These are phyloP conservation scores for Rhimphoctona megacephalus DNA, from an alignment of 2,888 invertebrate species.

Conservation along the genomic window DNA sequence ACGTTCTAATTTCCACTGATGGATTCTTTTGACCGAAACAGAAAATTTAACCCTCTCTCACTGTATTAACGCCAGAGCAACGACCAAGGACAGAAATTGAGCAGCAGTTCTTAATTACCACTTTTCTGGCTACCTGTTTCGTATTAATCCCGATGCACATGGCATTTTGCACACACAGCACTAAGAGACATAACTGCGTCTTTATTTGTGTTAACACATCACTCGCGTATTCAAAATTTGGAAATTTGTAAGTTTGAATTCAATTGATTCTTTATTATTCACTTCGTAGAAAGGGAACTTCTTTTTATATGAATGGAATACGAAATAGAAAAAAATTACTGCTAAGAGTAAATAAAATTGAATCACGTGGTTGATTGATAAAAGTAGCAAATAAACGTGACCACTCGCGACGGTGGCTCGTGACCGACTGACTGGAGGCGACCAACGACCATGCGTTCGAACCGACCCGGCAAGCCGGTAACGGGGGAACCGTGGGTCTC, in stretches of 20 bases:
- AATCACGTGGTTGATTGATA: conserved; percentile 48
- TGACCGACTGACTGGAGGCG: conserved; percentile 73
- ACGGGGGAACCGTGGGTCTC: conserved; percentile 57
- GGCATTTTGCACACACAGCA: conserved; percentile 21
- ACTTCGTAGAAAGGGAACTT: not conserved
- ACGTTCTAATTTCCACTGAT: conserved; percentile 22
- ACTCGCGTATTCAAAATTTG: conserved; percentile 25
- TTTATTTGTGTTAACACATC: conserved; percentile 1
- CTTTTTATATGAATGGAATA: not conserved
- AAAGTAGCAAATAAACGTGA: conserved; percentile 27
- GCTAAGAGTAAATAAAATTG: not conserved
- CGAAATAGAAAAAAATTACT: not conserved
- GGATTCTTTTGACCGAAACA: conserved; percentile 6
- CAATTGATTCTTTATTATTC: not conserved
- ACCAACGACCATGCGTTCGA: conserved; percentile 67
- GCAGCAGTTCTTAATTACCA: conserved; percentile 14
- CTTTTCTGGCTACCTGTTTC: conserved; percentile 51
- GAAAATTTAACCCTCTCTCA: not conserved
- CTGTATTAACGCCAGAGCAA: conserved; percentile 9
- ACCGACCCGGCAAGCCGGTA: conserved; percentile 53
- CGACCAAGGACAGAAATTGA: not conserved
- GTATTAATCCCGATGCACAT: conserved; percentile 35
- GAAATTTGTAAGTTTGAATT: not conserved
- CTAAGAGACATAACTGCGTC: not conserved
- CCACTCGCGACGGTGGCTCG: conserved; percentile 69